Percentiles rank a stretch among this genome's conserved stretches.
phyloP scores from a whole-genome alignment of 2,888 invertebrate species.

The Mesochorus sp. region DNA sequence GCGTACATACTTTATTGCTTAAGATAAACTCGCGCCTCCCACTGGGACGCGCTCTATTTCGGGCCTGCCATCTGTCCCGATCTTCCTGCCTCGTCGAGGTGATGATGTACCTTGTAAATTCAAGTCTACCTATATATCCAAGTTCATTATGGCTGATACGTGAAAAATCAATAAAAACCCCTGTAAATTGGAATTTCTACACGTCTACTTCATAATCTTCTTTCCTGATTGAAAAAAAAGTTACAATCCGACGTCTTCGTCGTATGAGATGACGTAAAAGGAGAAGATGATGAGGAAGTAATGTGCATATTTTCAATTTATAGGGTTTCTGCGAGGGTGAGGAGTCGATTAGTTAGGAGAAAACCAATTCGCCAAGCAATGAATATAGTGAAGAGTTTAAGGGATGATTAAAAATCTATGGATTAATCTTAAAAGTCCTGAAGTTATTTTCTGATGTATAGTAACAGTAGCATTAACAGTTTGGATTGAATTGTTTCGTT shows the following conservation, averaged over 20 bases:
- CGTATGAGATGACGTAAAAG: no score
- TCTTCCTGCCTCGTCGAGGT: not conserved
- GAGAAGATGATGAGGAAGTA: no score
- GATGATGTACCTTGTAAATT: conserved; percentile 24
- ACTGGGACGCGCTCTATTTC: conserved; percentile 26
- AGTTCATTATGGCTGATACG: conserved; percentile 24
- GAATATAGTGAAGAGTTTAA: no score
- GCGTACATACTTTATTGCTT: conserved; percentile 29
- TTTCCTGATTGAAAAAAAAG: not conserved
- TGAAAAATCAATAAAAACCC: conserved; percentile 12
- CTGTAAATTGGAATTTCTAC: not conserved
- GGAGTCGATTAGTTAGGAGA: no score
- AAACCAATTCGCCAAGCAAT: no score
- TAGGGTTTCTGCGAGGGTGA: no score
- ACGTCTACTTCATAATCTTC: not conserved
- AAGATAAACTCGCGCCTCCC: conserved; percentile 9
- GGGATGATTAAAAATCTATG: no score
- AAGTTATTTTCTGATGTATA: no score
- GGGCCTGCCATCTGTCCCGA: conserved; percentile 42
- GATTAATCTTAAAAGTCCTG: no score
- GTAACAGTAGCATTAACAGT: no score
- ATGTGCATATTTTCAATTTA: no score
- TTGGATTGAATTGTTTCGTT: not conserved
- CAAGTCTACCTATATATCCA: conserved; percentile 9
- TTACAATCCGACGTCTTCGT: no score